Conservation (phyloP, 2,113 vertebrate genomes). For the Rhynchopsitta pachyrhyncha region DNA sequence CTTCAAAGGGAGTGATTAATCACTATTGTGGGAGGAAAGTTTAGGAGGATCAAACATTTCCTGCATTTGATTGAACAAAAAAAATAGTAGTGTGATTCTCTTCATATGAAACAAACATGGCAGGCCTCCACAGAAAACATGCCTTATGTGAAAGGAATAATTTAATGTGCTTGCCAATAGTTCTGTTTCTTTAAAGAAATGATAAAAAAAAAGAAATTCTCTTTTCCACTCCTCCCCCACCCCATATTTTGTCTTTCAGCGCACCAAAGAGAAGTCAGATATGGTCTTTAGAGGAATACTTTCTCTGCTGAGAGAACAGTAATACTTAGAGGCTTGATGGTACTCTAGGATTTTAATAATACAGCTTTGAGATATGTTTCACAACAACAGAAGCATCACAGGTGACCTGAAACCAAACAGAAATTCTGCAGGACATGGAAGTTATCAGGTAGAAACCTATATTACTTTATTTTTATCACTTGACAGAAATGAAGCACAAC, state of each 20-base stretch:
- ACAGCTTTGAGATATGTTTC: not conserved
- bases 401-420: not conserved
- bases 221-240: accelerated
- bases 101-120: slow-evolving; percentile 14
- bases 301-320: not conserved
- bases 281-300: not conserved
- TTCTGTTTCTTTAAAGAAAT: not conserved
- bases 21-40: not conserved
- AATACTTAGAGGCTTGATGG: not conserved
- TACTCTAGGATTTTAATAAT: not conserved
- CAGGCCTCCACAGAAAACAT: slow-evolving; percentile 17
- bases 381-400: not conserved
- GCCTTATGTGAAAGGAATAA: not conserved
- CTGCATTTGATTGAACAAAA: not conserved
- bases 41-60: slow-evolving; percentile 11
- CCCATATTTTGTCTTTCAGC: not conserved
- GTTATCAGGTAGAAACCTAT: not conserved
- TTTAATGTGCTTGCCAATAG: not conserved
- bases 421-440: not conserved
- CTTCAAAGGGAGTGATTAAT: slow-evolving; percentile 11
- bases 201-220: not conserved
- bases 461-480: not conserved
- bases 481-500: not conserved
- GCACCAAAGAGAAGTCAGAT: not conserved
- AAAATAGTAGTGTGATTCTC: not conserved